A percentile compares a stretch with the other conserved stretches of the same genome.
These are phyloP conservation scores for Sthenelais limicola DNA, from an alignment of 2,888 invertebrate genomes.

Conservation along the genomic window DNA sequence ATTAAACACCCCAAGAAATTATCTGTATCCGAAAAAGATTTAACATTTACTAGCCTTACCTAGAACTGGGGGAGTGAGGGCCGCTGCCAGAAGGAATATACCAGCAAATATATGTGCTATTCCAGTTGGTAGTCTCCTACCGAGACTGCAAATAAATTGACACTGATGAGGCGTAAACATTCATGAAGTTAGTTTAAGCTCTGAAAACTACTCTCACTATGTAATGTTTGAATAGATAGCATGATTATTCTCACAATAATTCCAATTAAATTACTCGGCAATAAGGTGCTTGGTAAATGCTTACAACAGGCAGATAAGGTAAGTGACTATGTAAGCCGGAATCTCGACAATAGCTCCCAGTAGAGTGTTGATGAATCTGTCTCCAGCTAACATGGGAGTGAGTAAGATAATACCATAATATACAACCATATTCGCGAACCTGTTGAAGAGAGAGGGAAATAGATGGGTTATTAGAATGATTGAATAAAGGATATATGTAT, in stretches of 20 bases:
- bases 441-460: constrained; percentile 37
- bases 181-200: no score
- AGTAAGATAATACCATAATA: constrained; percentile 63
- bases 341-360: constrained; percentile 59
- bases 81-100: constrained; percentile 25
- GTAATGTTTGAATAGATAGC: no score
- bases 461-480: not conserved
- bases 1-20: no score
- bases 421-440: constrained; percentile 59
- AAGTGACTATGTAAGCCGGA: constrained; percentile 56
- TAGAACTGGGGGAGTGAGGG: constrained; percentile 24
- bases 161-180: no score
- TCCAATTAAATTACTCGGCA: no score
- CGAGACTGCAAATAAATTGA: constrained; percentile 34
- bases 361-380: constrained; percentile 62
- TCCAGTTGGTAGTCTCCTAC: constrained; percentile 43
- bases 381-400: constrained; percentile 58
- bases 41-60: no score
- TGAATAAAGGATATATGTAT: not conserved
- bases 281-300: not conserved
- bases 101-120: constrained; percentile 45
- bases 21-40: no score
- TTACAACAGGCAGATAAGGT: constrained; percentile 47
- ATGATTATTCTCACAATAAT: no score
- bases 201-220: no score